A percentile compares a stretch with the other conserved stretches of the same genome.
These are phyloP conservation scores for Himalopsyche kuldschensis DNA, from an alignment of 2,888 invertebrate species.

Conservation along the genomic window DNA sequence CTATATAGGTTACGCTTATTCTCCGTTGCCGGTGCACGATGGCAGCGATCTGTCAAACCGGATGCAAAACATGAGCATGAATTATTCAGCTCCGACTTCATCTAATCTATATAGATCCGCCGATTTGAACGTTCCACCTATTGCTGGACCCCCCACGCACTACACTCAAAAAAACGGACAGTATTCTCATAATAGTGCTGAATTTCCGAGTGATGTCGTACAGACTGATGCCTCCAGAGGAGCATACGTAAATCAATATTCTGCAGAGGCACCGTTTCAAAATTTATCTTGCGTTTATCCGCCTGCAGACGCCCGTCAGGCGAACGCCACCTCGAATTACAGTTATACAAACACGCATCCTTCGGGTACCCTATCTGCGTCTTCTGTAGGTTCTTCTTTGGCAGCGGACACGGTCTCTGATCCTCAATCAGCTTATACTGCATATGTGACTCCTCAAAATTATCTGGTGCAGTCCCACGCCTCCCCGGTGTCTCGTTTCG, in stretches of 20 bases:
- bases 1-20: not conserved
- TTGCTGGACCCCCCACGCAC: not conserved
- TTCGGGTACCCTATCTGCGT: not conserved
- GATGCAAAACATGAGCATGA: constrained; percentile 36
- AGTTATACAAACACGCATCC: not conserved
- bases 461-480: not conserved
- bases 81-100: constrained; percentile 5
- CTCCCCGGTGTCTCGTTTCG: not conserved
- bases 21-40: not conserved
- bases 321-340: not conserved
- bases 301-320: not conserved
- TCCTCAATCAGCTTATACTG: not conserved
- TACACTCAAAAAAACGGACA: not conserved
- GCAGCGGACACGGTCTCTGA: not conserved
- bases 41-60: constrained; percentile 9
- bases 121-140: not conserved
- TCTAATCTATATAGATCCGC: not conserved
- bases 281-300: not conserved
- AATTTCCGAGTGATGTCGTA: not conserved
- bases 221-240: not conserved
- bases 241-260: not conserved
- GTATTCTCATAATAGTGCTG: not conserved
- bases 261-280: not conserved
- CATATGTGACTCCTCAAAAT: not conserved
- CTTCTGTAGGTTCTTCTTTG: not conserved